These are phyloP conservation scores for Tricholaema leucomelas DNA, from an alignment of 2,113 vertebrate genomes.

Conservation along the genomic window DNA sequence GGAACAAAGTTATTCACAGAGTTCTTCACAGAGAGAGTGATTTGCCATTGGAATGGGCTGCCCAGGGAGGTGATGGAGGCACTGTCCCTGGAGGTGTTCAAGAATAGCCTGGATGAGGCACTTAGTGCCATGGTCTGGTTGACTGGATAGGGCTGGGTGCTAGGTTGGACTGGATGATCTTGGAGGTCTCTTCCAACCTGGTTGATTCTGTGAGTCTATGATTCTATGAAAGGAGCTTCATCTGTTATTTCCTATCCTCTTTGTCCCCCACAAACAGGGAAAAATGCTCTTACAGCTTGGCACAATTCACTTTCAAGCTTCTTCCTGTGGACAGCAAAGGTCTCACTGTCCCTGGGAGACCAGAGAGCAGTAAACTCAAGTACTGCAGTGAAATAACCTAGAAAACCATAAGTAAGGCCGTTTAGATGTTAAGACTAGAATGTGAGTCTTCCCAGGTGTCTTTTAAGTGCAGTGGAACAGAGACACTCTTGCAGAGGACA, in stretches of 20 bases:
- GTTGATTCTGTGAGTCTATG: too few relatives aligned
- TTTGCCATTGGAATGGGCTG: too few relatives aligned
- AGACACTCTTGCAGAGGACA: not conserved
- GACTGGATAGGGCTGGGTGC: too few relatives aligned
- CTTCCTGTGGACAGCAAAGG: not conserved
- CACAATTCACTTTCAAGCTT: not conserved
- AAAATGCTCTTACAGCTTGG: not conserved
- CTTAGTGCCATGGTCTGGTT: too few relatives aligned
- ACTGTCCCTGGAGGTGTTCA: too few relatives aligned
- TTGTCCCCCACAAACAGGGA: not conserved
- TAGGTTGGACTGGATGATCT: too few relatives aligned
- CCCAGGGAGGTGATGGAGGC: too few relatives aligned
- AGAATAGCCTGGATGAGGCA: too few relatives aligned
- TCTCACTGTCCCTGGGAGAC: not conserved
- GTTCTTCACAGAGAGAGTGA: too few relatives aligned
- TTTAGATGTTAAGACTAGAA: not conserved
- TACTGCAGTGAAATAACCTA: not conserved
- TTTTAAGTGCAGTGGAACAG: not conserved
- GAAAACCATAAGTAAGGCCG: not conserved
- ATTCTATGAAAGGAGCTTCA: not conserved
- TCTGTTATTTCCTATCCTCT: not conserved
- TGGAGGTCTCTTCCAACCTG: too few relatives aligned
- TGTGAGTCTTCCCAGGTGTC: not conserved
- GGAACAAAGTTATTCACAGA: too few relatives aligned
- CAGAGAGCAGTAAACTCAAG: not conserved